Conservation (phyloP, 2,797 vertebrate genomes). For the Semotilus atromaculatus region DNA sequence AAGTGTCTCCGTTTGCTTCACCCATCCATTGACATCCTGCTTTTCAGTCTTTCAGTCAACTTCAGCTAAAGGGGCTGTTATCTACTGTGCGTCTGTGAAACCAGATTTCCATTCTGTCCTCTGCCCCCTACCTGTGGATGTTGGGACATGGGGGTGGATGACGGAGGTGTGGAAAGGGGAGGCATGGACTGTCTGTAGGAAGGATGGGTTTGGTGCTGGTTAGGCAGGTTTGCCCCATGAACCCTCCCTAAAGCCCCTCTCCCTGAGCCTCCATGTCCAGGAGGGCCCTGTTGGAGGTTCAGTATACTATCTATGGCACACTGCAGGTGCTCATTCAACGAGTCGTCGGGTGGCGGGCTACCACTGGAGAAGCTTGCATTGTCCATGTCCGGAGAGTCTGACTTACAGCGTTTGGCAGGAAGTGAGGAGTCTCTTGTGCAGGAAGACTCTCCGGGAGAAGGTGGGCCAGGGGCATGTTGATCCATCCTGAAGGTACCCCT, state of each 20-base stretch:
- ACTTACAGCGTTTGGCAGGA: constrained; percentile 89
- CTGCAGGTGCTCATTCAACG: constrained; percentile 92
- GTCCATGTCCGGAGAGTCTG: constrained; percentile 91
- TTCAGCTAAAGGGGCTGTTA: constrained; percentile 78
- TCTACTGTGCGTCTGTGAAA: constrained; percentile 94
- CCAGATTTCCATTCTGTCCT: constrained; percentile 90
- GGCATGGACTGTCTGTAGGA: constrained; percentile 76
- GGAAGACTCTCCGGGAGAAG: constrained; percentile 73
- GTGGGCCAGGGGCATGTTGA: constrained; percentile 81
- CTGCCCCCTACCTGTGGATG: constrained; percentile 83
- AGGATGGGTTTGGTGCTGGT: constrained; percentile 74
- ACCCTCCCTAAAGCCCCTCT: constrained; percentile 69
- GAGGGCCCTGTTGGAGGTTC: constrained; percentile 89
- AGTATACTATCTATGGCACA: constrained; percentile 97
- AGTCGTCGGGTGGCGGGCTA: constrained; percentile 89
- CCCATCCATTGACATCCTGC: constrained; percentile 48
- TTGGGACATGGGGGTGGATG: constrained; percentile 78
- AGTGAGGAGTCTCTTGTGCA: constrained; percentile 83
- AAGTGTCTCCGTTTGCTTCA: constrained; percentile 67
- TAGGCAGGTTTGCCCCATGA: constrained; percentile 69
- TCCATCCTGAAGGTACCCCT: constrained; percentile 77
- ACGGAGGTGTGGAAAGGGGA: constrained; percentile 69
- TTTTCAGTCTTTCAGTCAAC: constrained; percentile 61
- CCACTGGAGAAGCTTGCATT: constrained; percentile 95
- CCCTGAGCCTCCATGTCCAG: constrained; percentile 67